phyloP scores from a whole-genome alignment of 2,888 invertebrate genomes.

The Schizotus pectinicornis region DNA sequence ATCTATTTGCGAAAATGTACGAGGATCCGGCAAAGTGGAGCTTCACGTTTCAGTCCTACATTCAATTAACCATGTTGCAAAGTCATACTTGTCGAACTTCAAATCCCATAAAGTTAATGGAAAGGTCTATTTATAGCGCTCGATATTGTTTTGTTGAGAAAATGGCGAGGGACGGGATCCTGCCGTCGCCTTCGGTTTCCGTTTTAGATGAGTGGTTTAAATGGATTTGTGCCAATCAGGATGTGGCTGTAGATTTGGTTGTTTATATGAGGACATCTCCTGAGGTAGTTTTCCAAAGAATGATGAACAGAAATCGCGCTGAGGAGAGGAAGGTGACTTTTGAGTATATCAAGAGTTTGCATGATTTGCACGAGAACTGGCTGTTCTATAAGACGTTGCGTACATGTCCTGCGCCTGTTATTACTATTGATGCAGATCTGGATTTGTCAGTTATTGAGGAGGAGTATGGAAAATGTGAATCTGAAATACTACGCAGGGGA shows the following conservation, averaged over 20 bases:
- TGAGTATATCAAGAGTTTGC: slow-evolving; percentile 73
- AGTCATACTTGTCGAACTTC: slow-evolving; percentile 65
- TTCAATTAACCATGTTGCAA: slow-evolving; percentile 79
- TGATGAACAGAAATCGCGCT: slow-evolving; percentile 69
- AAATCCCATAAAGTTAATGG: slow-evolving; percentile 68
- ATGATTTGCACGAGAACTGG: slow-evolving; percentile 76
- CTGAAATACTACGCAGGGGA: background rate
- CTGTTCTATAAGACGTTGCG: slow-evolving; percentile 65
- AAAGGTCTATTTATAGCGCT: slow-evolving; percentile 63
- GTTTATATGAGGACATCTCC: slow-evolving; percentile 78
- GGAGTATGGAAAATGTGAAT: slow-evolving; percentile 53
- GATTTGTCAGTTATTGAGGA: slow-evolving; percentile 50
- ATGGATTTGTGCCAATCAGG: slow-evolving; percentile 69
- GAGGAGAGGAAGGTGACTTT: slow-evolving; percentile 77
- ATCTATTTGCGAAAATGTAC: slow-evolving; percentile 78
- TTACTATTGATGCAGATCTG: slow-evolving; percentile 54
- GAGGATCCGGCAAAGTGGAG: slow-evolving; percentile 76
- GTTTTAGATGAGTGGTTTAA: slow-evolving; percentile 79
- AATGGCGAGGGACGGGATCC: slow-evolving; percentile 66
- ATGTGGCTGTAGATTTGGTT: slow-evolving; percentile 76
- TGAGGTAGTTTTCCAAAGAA: slow-evolving; percentile 73
- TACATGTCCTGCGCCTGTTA: slow-evolving; percentile 70
- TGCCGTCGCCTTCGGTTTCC: slow-evolving; percentile 69
- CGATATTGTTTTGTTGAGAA: slow-evolving; percentile 79
- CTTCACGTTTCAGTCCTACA: slow-evolving; percentile 82